Evolutionary conservation across 1,140 invertebrate species (phyloP).

Genomic region (Rhagoletis pomonella): DNA sequence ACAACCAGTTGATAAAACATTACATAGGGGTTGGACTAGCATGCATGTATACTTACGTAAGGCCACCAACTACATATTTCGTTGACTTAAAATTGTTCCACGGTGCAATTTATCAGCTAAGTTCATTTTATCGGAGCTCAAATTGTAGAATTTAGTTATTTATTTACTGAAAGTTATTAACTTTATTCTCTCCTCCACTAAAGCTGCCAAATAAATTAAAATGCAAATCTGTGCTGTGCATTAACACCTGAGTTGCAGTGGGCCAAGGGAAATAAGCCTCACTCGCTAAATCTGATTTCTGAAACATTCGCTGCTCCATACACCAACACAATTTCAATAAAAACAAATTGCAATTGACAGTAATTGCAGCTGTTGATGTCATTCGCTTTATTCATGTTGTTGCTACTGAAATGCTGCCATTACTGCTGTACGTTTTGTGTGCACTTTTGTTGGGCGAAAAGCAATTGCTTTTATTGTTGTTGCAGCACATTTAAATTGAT

Average conservation of each 20-base stretch:
- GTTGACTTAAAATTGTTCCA: too few relatives aligned
- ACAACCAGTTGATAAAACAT: too few relatives aligned
- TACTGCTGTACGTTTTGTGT: not conserved
- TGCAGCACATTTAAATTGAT: conserved; percentile 25
- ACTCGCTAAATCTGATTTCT: not conserved
- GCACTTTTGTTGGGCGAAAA: not conserved
- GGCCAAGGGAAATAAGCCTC: not conserved
- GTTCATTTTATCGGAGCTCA: too few relatives aligned
- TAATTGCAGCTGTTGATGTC: conserved; percentile 26
- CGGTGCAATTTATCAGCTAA: too few relatives aligned
- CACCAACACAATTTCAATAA: not conserved
- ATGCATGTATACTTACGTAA: too few relatives aligned
- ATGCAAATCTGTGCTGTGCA: too few relatives aligned
- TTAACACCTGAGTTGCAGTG: not conserved
- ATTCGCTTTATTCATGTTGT: not conserved
- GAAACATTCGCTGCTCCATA: not conserved
- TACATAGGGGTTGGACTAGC: too few relatives aligned
- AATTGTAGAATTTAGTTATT: too few relatives aligned
- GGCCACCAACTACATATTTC: too few relatives aligned
- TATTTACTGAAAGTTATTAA: too few relatives aligned
- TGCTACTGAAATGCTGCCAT: not conserved
- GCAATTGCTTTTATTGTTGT: not conserved
- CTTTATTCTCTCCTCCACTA: too few relatives aligned
- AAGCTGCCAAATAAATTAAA: too few relatives aligned
- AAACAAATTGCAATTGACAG: not conserved